Evolutionary conservation across 2,113 vertebrate genomes (phyloP), one percentile per base, ranked within the genome.

Genomic region (Oenanthe oenanthe): DNA sequence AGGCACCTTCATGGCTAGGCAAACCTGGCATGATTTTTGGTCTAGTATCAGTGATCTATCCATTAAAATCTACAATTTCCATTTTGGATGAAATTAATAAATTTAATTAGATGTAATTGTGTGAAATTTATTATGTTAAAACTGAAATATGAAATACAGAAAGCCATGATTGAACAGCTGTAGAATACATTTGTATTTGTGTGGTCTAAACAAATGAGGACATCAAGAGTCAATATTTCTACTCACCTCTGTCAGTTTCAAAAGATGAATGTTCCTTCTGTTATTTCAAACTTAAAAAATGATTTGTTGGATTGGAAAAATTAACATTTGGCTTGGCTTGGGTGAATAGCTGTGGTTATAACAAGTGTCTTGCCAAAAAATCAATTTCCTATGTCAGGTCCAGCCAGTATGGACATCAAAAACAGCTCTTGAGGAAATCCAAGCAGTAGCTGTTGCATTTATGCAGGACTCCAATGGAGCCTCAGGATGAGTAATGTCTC

Each of bases 271-370:
- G 89, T 95, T 94, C 89, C 93, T 87, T 40, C 38, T 6, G 66
- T 81, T 96, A 87, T 81, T 94, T 96, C 61, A 89, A 87, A 91
- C 96, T 92, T 89, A 67, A 93, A 84, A 91, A 92, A 58, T 77
- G 29, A 74, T 94, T 92, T 94, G 89, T 71, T 92, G 61, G 43
- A 43, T 71, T 74, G 92, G 93, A 96, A 96, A 96, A 94, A 95
- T 87, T 96, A 95, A 94, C 87, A 51, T 96, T 94, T 96, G 56
- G 43, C 63, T 96, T 88, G 66, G 51, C 57, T 71, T 86, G 56
- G 15, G 12, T 3, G 8, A 74, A 56, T 67, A 91, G 26, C 36
- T 87, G 93, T 84, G 84, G 65, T 81, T 94, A 67, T 87, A 94
- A 85, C 18, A 93, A 87, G 47, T 40, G 61, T 22, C 84, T 93